Evolutionary conservation across 2,888 invertebrate species (phyloP), one percentile per base, ranked within the genome.

Genomic region (Rhimphoctona megacephalus): DNA sequence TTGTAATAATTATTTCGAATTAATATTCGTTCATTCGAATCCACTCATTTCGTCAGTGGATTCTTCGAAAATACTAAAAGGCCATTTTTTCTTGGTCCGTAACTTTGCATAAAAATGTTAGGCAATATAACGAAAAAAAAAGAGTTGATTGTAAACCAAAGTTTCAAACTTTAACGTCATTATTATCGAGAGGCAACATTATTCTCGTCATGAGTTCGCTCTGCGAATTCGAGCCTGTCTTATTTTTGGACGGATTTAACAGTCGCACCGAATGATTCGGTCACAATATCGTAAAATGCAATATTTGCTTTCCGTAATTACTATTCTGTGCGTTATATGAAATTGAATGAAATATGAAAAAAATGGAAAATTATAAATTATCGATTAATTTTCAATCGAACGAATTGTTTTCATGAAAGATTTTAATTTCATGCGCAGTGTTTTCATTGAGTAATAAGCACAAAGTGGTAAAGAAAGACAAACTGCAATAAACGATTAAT

Each of bases 201-300:
- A 19, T n/a, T 17, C 1, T 69, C n/a, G 66, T 67, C 66, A 46
- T 43, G 39, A 39, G 66, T 69, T 39, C 69, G 69, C 69, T 69
- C 43, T 69, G 43, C 69, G 49, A 52, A 54, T 67, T 57, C 54
- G 43, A 14, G 22, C 19, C 11, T 30, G 19, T 76, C 22, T 36
- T 49, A 6, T 22, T 36, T 52, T 69, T 57, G 69, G 72, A 49
- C 64, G 61, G 69, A 82, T 54, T 57, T 57, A 22, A 43, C 52
- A 19, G 57, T 43, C 22, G 43, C 46, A 14, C 30, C 17, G 30
- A 69, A 43, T 17, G 6, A 0, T 30, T 61, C 17, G 30, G 6
- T 17, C 9, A 6, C 14, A 61, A 30, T 17, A 30, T 30, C 30
- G 17, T 61, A 17, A 30, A 61, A 61, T 30, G 30, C 61, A 61